Percentiles rank a stretch among this genome's conserved stretches.
Conservation (phyloP, 2,888 invertebrate genomes). For the Byasa hedistus region DNA sequence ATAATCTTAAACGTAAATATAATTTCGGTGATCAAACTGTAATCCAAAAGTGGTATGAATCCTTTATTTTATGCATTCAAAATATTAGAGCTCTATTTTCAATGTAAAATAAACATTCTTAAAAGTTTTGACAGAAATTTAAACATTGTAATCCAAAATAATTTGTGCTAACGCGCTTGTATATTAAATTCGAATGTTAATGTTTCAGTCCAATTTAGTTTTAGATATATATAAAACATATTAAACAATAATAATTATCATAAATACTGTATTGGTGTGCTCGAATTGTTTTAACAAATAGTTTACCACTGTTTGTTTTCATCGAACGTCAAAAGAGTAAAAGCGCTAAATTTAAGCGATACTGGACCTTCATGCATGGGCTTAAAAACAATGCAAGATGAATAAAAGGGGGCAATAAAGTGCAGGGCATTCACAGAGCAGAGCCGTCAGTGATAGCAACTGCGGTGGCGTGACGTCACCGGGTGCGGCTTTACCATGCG, state of each 20-base stretch:
- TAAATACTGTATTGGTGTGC: neutral
- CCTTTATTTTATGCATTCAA: no score
- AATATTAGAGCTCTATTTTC: no score
- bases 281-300: neutral
- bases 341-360: conserved; percentile 32
- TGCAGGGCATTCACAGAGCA: conserved; percentile 32
- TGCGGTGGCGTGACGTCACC: conserved; percentile 68
- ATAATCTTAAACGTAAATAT: no score
- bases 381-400: conserved; percentile 42
- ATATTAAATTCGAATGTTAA: neutral
- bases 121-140: neutral
- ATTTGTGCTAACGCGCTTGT: neutral
- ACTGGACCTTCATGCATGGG: conserved; percentile 40
- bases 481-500: conserved; percentile 53
- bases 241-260: neutral
- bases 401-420: conserved; percentile 37
- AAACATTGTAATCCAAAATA: neutral
- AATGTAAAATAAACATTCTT: neutral
- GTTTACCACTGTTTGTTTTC: neutral
- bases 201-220: neutral
- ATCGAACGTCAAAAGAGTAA: neutral
- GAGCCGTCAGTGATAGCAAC: conserved; percentile 46
- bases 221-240: neutral
- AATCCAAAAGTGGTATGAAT: no score
- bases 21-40: no score